Percentiles rank a stretch among this genome's conserved stretches.
Evolutionary conservation across 2,888 invertebrate genomes (phyloP).

Genomic region (Phoenoteleia sp.): DNA sequence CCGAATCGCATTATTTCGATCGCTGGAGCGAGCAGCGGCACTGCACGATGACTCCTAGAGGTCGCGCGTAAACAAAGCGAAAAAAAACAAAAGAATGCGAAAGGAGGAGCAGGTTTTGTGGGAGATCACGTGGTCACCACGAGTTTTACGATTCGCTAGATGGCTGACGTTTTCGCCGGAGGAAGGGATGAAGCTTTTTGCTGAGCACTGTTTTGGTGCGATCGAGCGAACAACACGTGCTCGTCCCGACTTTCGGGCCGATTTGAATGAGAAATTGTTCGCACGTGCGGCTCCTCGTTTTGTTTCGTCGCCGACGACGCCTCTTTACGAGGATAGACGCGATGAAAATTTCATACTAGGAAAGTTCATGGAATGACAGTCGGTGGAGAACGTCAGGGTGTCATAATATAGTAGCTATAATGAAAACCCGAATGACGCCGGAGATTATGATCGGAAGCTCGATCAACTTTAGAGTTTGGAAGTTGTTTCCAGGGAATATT

Average conservation of each 20-base stretch:
- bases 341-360: too few species aligned
- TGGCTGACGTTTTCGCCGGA: conserved; percentile 3
- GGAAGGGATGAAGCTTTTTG: background rate
- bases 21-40: conserved; percentile 56
- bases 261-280: conserved; percentile 11
- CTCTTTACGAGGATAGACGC: too few species aligned
- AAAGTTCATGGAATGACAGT: too few species aligned
- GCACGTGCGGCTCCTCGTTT: background rate
- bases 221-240: conserved; percentile 36
- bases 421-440: too few species aligned
- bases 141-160: background rate
- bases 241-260: background rate
- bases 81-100: conserved; percentile 51
- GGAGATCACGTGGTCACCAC: conserved; percentile 39
- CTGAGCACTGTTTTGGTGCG: background rate
- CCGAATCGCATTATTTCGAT: conserved; percentile 70
- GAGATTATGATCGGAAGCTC: too few species aligned
- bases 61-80: conserved; percentile 64
- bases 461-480: too few species aligned
- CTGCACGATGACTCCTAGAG: conserved; percentile 62
- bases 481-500: too few species aligned
- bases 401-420: too few species aligned
- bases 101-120: conserved; percentile 47
- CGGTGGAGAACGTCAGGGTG: too few species aligned
- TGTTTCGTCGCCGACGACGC: background rate